Percentiles rank a stretch among this genome's conserved stretches.
phyloP scores from a whole-genome alignment of 64 coral and sea anemone species.

The Platygyra sinensis region DNA sequence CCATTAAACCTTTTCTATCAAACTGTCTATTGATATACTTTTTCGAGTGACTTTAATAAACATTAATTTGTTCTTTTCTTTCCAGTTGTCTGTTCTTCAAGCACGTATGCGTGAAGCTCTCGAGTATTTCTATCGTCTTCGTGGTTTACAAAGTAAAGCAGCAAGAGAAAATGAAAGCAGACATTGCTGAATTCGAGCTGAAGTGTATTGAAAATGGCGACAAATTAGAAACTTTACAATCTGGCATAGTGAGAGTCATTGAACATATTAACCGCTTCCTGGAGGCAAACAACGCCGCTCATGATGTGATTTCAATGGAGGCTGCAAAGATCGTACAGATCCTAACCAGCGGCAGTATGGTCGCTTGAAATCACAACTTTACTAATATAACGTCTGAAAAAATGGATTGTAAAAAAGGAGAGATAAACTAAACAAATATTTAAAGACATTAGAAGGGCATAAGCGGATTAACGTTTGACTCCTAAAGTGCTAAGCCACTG shows the following conservation, averaged over 20 bases:
- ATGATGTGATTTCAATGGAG: slow-evolving; percentile 82
- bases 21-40: too few relatives aligned
- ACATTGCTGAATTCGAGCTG: slow-evolving; percentile 81
- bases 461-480: too few relatives aligned
- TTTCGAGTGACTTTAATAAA: too few relatives aligned
- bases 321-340: slow-evolving; percentile 72
- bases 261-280: slow-evolving; percentile 92
- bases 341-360: slow-evolving; percentile 3
- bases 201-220: slow-evolving; percentile 77
- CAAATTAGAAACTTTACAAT: slow-evolving; percentile 73
- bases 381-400: too few relatives aligned
- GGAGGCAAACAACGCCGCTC: slow-evolving; percentile 84
- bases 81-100: slow-evolving; percentile 81
- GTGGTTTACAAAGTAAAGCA: slow-evolving; percentile 78
- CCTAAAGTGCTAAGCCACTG: too few relatives aligned
- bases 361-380: not conserved
- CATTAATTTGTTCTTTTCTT: not conserved
- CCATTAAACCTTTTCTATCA: too few relatives aligned
- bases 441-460: too few relatives aligned
- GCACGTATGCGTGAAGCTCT: slow-evolving; percentile 81
- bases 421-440: too few relatives aligned
- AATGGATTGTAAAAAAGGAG: too few relatives aligned
- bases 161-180: too few relatives aligned
- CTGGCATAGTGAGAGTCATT: slow-evolving; percentile 89
- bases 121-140: slow-evolving; percentile 82